Evolutionary conservation across 2,797 vertebrate genomes (phyloP), one percentile per base, ranked within the genome.

Genomic region (Brachyalestes nurse): DNA sequence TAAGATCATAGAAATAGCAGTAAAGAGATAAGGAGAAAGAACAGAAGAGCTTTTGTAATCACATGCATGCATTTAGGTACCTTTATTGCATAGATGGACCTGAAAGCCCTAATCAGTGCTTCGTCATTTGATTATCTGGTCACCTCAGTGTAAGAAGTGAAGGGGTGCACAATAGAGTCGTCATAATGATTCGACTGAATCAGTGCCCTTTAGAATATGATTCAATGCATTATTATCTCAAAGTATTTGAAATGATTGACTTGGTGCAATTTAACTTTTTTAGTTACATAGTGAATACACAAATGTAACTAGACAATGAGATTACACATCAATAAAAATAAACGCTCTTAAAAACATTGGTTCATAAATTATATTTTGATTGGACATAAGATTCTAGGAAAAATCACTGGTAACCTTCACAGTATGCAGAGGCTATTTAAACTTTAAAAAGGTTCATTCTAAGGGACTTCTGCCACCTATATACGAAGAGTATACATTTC

Each of bases 1-100:
- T 60, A 67, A 62, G 45, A 81, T 38, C 58, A 55, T 45, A 65
- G 34, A 61, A 61, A 75, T 19, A 38, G 25, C 13, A 70, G 53
- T 34, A 19, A n/a, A 51, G 28, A 70, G n/a, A 21, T 45, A 45
- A 73, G n/a, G 38, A 66, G 21, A 40, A 34, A n/a, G 17, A 49
- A 51, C 47, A 65, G 17, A 8, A 40, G 10, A 34, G 12, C 14
- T 70, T 49, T 49, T 25, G 10, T 47, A 49, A 23, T 16, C 2
- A 49, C 2, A 21, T 45, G 40, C 64, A 13, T 38, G 28, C 38
- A 65, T 65, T 38, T 65, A 64, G 14, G 4, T 34, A 62, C 10
- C 42, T 25, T 14, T 61, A 4, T 42, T 42, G 5, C 2, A 23
- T 25, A 57, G 55, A 25, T 2, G 4, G 57, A 60, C 21, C 8